Conservation (phyloP, 92 coral and sea anemone species). For the Palythoa grandis region DNA sequence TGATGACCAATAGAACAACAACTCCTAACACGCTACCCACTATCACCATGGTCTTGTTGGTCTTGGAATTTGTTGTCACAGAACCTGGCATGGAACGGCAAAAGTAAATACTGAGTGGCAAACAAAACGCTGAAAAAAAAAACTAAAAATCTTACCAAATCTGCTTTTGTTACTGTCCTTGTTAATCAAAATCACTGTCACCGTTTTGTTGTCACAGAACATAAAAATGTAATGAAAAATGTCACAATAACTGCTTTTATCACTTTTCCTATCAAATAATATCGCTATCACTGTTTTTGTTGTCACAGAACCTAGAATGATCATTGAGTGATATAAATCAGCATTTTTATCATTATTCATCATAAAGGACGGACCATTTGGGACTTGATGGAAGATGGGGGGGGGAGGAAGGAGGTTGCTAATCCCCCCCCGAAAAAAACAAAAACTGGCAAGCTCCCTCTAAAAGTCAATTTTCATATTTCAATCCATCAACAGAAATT, state of each 20-base stretch:
- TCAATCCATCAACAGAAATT: neutral
- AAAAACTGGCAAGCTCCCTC: too few relatives aligned
- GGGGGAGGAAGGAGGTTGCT: too few relatives aligned
- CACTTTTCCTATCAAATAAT: neutral
- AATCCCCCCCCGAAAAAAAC: too few relatives aligned
- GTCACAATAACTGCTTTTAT: too few relatives aligned
- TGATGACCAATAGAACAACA: neutral
- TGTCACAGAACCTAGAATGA: neutral
- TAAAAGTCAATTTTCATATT: too few relatives aligned
- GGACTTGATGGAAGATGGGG: neutral
- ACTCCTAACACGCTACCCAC: slow-evolving; percentile 22
- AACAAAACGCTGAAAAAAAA: neutral
- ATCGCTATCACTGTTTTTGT: neutral
- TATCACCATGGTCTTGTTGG: neutral
- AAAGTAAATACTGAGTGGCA: neutral
- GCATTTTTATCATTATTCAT: neutral
- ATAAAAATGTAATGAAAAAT: too few relatives aligned
- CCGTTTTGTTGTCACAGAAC: too few relatives aligned
- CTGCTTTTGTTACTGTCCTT: neutral
- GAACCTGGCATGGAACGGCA: neutral
- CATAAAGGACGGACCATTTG: neutral
- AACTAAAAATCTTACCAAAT: neutral
- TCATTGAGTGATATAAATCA: too few relatives aligned
- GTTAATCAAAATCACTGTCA: too few relatives aligned
- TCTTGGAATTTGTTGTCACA: neutral